A percentile compares a stretch with the other conserved stretches of the same genome.
Conservation (phyloP, 2,797 vertebrate genomes). For the Synanceia verrucosa region DNA sequence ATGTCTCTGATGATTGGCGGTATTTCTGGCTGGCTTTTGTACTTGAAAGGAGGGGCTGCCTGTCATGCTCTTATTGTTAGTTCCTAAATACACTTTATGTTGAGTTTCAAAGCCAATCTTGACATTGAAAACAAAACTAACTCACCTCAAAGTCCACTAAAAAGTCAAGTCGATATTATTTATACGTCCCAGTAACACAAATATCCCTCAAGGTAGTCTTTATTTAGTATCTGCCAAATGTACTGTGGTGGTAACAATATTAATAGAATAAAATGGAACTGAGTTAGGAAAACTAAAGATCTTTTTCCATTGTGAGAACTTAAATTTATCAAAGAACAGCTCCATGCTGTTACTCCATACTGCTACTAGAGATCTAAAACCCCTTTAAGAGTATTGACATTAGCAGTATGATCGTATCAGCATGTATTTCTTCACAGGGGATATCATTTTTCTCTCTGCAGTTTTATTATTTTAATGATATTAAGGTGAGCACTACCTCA, state of each 20-base stretch:
- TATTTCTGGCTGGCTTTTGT: slow-evolving; percentile 56
- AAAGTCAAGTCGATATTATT: background rate
- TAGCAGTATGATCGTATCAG: background rate
- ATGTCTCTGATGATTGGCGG: slow-evolving; percentile 55
- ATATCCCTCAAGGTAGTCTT: too few relatives aligned
- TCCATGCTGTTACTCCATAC: too few relatives aligned
- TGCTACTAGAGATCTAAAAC: too few relatives aligned
- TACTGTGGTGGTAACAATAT: background rate
- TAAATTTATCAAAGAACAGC: too few relatives aligned
- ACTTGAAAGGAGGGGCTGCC: slow-evolving; percentile 33
- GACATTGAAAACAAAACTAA: slow-evolving; percentile 17
- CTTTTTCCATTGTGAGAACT: background rate
- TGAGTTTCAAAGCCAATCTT: slow-evolving; percentile 35
- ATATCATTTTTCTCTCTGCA: background rate
- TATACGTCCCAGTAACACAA: too few relatives aligned
- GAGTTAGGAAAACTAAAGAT: background rate
- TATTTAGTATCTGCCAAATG: too few relatives aligned
- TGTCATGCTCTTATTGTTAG: slow-evolving; percentile 26
- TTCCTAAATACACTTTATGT: slow-evolving; percentile 31
- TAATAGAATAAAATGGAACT: background rate
- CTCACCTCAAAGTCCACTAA: slow-evolving; percentile 2
- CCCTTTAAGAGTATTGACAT: background rate
- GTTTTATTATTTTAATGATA: too few relatives aligned
- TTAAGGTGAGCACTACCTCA: background rate
- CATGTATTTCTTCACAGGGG: background rate